Conservation (phyloP, 1,140 invertebrate genomes). For the Aphaenogaster floridana region DNA sequence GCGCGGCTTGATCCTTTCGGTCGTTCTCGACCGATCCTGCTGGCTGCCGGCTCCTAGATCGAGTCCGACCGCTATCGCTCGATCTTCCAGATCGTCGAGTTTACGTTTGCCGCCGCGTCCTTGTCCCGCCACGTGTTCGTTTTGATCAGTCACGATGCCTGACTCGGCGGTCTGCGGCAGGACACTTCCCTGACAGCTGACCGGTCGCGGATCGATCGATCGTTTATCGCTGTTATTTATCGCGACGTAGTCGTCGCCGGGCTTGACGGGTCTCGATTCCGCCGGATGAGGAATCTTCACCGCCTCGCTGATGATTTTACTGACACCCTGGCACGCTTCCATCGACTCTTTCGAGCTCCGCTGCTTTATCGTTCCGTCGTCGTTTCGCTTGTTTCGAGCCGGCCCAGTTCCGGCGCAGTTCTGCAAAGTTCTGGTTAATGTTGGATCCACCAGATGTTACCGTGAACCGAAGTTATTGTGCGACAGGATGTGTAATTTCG, state of each 20-base stretch:
- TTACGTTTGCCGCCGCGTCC: constrained; percentile 47
- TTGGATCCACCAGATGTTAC: constrained; percentile 25
- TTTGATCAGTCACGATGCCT: constrained; percentile 26
- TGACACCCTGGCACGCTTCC: constrained; percentile 62
- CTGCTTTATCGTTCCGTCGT: background rate
- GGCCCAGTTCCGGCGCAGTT: background rate
- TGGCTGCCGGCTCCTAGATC: background rate
- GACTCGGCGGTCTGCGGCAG: background rate
- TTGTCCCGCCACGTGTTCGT: background rate
- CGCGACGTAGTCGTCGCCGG: background rate
- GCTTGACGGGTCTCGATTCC: background rate
- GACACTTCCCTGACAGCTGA: constrained; percentile 4
- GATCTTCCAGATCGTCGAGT: constrained; percentile 25
- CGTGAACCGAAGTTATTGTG: background rate
- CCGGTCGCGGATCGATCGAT: constrained; percentile 8
- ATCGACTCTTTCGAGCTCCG: constrained; percentile 55
- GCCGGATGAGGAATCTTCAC: background rate
- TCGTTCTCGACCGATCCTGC: background rate
- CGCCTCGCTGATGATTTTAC: constrained; percentile 10
- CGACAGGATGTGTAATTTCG: background rate
- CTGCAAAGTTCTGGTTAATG: constrained; percentile 12
- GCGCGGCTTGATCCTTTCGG: background rate
- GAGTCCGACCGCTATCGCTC: background rate
- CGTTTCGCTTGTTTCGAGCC: constrained; percentile 21
- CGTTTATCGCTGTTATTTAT: constrained; percentile 42